These are phyloP conservation scores for Okapia johnstoni DNA, from an alignment of 2,113 vertebrate species.

Conservation along the genomic window DNA sequence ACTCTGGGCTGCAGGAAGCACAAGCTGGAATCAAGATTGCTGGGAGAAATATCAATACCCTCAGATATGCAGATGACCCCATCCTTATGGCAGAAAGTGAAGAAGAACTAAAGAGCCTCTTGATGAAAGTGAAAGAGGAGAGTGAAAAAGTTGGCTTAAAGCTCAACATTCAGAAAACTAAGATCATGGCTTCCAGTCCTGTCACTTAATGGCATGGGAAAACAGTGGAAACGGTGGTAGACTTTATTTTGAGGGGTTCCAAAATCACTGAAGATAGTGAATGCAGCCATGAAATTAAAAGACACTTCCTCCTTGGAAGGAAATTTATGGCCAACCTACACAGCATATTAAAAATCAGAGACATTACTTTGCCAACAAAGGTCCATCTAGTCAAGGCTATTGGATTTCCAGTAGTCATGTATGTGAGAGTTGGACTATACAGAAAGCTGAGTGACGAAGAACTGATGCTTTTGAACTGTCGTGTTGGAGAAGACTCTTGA, in stretches of 20 bases:
- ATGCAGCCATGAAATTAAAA: not conserved
- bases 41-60: not conserved
- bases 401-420: not conserved
- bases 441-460: not conserved
- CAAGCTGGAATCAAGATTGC: not conserved
- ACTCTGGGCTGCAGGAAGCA: rapidly evolving
- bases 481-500: not conserved
- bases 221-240: not conserved
- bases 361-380: not conserved
- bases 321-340: not conserved
- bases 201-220: not conserved
- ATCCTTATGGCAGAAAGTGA: not conserved
- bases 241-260: not conserved
- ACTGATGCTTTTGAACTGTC: not conserved
- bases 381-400: not conserved
- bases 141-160: not conserved
- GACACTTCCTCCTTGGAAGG: not conserved
- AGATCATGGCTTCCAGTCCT: not conserved
- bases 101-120: not conserved
- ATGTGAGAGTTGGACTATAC: not conserved
- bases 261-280: not conserved
- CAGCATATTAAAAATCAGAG: not conserved
- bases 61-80: not conserved
- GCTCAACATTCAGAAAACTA: not conserved
- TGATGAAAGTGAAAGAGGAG: not conserved